Percentiles rank a stretch among this genome's conserved stretches.
Evolutionary conservation across 2,113 vertebrate genomes (phyloP).

Genomic region (Menidia beryllina): DNA sequence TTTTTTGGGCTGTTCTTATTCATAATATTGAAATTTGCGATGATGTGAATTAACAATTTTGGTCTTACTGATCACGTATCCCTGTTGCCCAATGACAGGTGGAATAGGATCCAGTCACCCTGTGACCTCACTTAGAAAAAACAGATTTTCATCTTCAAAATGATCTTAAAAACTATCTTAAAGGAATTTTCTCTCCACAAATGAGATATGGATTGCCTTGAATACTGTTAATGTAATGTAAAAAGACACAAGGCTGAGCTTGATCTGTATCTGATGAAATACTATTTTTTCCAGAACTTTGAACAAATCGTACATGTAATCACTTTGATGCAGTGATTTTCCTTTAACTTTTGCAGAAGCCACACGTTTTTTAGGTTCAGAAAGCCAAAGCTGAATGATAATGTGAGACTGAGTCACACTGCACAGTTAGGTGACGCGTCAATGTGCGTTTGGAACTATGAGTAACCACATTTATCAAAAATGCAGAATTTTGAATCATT

Average conservation of each 20-base stretch:
- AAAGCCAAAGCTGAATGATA: conserved; percentile 1
- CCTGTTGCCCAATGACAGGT: no score
- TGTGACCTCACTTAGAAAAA: no score
- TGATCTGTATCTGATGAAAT: background rate
- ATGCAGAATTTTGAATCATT: background rate
- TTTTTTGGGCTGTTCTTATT: background rate
- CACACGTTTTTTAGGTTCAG: background rate
- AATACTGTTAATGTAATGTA: background rate
- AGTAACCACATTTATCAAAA: no score
- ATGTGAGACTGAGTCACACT: no score
- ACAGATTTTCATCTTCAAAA: no score
- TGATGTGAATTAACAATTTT: background rate
- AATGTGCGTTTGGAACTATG: no score
- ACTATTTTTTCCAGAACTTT: background rate
- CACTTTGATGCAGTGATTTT: background rate
- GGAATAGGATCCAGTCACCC: no score
- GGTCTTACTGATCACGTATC: no score
- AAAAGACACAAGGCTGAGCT: background rate
- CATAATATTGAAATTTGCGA: background rate
- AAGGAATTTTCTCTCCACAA: background rate
- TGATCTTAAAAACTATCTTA: no score
- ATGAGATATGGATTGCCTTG: background rate
- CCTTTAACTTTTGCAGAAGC: background rate
- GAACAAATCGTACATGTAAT: background rate
- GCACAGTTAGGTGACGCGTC: no score